Evolutionary conservation across 1,140 invertebrate genomes (phyloP).

Genomic region (Caligus rogercresseyi): DNA sequence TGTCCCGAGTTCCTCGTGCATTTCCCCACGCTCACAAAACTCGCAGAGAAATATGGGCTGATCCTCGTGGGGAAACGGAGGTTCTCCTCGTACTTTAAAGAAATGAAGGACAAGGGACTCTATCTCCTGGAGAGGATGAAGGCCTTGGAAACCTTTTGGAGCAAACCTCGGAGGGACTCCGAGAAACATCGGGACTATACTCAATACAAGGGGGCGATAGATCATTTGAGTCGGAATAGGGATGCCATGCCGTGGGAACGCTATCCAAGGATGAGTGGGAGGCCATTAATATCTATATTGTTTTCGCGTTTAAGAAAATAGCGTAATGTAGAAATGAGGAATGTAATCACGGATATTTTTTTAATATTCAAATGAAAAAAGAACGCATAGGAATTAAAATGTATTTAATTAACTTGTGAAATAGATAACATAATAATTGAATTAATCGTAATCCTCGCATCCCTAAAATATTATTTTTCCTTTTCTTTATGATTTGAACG

Average conservation of each 20-base stretch:
- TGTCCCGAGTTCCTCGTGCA: conserved; percentile 97
- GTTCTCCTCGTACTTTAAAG: conserved; percentile 36
- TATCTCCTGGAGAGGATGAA: conserved; percentile 48
- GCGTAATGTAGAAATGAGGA: too few relatives aligned
- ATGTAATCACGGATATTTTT: too few relatives aligned
- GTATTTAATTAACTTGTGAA: too few relatives aligned
- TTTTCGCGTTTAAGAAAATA: conserved; percentile 20
- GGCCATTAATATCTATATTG: conserved; percentile 14
- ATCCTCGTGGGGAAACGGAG: conserved; percentile 49
- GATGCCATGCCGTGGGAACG: conserved; percentile 11
- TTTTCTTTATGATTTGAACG: too few relatives aligned
- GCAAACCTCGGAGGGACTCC: too few relatives aligned
- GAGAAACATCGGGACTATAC: too few relatives aligned
- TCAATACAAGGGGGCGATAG: background rate
- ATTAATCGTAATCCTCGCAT: too few relatives aligned
- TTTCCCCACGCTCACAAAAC: conserved; percentile 55
- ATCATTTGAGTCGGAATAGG: background rate
- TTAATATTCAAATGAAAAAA: too few relatives aligned
- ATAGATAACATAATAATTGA: too few relatives aligned
- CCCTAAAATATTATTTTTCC: too few relatives aligned
- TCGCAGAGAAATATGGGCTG: conserved; percentile 62
- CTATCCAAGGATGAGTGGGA: conserved; percentile 18
- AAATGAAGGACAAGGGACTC: conserved; percentile 37
- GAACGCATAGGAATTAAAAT: too few relatives aligned
- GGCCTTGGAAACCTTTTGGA: conserved; percentile 38